These are phyloP conservation scores for Aldabrachelys gigantea DNA, from an alignment of 2,113 vertebrate species.

Conservation along the genomic window DNA sequence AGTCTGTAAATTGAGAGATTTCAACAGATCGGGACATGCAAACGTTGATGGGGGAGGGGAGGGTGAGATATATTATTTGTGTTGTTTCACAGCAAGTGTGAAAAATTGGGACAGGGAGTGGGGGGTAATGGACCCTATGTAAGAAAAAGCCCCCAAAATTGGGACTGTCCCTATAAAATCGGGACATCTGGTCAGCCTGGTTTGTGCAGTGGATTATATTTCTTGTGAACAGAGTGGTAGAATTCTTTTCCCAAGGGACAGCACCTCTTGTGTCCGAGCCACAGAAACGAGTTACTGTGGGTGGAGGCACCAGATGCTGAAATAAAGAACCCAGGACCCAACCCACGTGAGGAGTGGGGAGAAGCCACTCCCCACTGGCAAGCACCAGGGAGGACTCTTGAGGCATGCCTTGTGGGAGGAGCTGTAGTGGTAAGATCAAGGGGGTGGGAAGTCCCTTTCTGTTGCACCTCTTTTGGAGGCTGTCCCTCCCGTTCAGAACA, in stretches of 20 bases:
- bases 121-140: too few relatives aligned
- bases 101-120: too few relatives aligned
- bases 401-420: background rate
- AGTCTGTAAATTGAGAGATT: slow-evolving; percentile 48
- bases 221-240: background rate
- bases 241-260: background rate
- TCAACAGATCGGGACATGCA: slow-evolving; percentile 30
- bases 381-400: background rate
- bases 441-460: slow-evolving; percentile 15
- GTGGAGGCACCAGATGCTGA: background rate
- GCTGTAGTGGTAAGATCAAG: background rate
- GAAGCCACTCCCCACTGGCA: background rate
- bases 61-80: background rate
- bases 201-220: background rate
- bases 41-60: background rate
- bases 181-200: too few relatives aligned
- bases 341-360: background rate
- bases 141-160: too few relatives aligned
- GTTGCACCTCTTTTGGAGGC: background rate
- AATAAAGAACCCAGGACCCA: background rate
- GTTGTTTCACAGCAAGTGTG: background rate
- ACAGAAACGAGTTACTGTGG: background rate
- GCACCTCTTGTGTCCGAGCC: background rate
- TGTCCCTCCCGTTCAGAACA: slow-evolving; percentile 35
- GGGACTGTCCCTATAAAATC: too few relatives aligned